phyloP scores from a whole-genome alignment of 2,888 invertebrate species.

The Phyto melanocephala region DNA sequence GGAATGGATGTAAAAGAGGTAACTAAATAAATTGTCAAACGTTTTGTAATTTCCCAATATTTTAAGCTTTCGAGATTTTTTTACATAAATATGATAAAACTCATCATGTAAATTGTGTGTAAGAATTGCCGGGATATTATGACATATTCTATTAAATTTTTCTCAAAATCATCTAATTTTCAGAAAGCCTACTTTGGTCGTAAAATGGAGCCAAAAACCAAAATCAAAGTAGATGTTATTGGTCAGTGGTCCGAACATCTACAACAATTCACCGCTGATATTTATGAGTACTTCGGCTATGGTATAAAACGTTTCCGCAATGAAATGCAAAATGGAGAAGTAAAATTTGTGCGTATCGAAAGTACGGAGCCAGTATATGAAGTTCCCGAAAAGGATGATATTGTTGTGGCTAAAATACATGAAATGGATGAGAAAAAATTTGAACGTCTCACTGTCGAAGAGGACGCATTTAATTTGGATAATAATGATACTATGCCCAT shows the following conservation, averaged over 20 bases:
- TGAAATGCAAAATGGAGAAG: slow-evolving; percentile 67
- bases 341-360: slow-evolving; percentile 72
- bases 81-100: too few species aligned
- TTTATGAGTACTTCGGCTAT: slow-evolving; percentile 74
- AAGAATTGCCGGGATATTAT: too few species aligned
- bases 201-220: slow-evolving; percentile 71
- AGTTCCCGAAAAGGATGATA: slow-evolving; percentile 69
- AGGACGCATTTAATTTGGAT: slow-evolving; percentile 24
- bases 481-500: slow-evolving; percentile 34
- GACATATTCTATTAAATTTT: too few species aligned
- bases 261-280: slow-evolving; percentile 72
- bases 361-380: slow-evolving; percentile 74
- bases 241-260: slow-evolving; percentile 75
- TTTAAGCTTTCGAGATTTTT: too few species aligned
- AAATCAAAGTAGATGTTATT: slow-evolving; percentile 73
- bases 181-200: slow-evolving; percentile 74
- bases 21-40: slow-evolving; percentile 13
- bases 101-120: too few species aligned
- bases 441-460: slow-evolving; percentile 56
- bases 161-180: slow-evolving; percentile 12
- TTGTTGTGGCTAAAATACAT: slow-evolving; percentile 59
- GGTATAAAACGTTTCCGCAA: slow-evolving; percentile 71
- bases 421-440: slow-evolving; percentile 55
- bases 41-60: background rate
- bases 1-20: slow-evolving; percentile 72